Evolutionary conservation across 2,113 vertebrate genomes (phyloP).

Genomic region (Varanus komodoensis): DNA sequence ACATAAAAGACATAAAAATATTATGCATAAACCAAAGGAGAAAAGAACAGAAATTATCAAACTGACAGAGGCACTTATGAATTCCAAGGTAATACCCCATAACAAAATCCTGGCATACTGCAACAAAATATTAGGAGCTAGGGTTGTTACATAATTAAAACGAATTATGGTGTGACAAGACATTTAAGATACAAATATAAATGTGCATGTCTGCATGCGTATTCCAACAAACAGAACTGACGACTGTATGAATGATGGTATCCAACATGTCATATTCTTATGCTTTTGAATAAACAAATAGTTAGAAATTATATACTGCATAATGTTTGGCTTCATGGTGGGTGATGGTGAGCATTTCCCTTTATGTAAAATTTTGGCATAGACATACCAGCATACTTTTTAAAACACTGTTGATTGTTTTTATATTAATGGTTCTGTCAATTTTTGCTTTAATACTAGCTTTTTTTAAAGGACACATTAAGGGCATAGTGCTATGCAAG

Average conservation of each 20-base stretch:
- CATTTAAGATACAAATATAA: neutral
- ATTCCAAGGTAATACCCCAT: neutral
- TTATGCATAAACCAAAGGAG: neutral
- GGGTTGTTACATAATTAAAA: neutral
- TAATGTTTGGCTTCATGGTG: neutral
- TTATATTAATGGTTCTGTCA: neutral
- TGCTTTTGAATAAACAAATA: neutral
- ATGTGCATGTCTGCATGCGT: too few relatives aligned
- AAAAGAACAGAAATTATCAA: neutral
- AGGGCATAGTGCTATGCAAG: too few relatives aligned
- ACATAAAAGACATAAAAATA: neutral
- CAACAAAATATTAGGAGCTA: neutral
- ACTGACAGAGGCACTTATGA: neutral
- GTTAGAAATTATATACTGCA: neutral
- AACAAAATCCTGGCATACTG: neutral
- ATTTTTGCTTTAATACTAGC: neutral
- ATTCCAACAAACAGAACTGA: neutral
- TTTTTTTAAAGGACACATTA: too few relatives aligned
- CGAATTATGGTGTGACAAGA: neutral
- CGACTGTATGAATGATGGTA: neutral
- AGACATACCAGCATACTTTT: neutral
- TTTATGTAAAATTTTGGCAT: too few relatives aligned
- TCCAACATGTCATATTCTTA: neutral
- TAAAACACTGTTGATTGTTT: neutral
- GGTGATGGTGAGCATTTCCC: neutral